A percentile compares a stretch with the other conserved stretches of the same genome.
Conservation (phyloP, 2,113 vertebrate species). For the Saccopteryx leptura region DNA sequence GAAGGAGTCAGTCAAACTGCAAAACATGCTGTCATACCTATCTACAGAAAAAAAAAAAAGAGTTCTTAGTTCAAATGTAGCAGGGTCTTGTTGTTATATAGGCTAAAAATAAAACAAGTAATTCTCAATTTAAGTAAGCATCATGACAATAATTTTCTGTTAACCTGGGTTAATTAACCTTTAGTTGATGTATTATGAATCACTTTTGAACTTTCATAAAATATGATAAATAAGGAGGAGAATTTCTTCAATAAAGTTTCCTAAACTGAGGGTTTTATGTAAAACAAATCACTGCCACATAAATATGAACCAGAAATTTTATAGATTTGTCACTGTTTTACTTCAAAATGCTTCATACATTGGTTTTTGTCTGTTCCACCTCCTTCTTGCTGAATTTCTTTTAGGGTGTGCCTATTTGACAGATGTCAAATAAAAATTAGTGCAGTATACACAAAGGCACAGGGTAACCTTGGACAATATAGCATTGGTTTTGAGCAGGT, state of each 20-base stretch:
- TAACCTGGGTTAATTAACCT: conserved; percentile 63
- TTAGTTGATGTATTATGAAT: conserved; percentile 44
- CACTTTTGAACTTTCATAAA: conserved; percentile 62
- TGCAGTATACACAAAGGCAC: neutral
- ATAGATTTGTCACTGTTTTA: conserved; percentile 15
- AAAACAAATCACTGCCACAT: conserved; percentile 47
- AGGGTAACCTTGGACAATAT: neutral
- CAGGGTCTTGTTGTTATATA: neutral
- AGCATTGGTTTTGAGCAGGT: neutral
- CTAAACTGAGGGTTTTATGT: conserved; percentile 11
- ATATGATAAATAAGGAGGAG: conserved; percentile 49
- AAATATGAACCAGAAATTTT: conserved; percentile 1
- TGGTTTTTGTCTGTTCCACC: neutral
- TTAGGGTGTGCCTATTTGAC: neutral
- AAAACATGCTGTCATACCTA: neutral
- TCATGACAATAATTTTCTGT: conserved; percentile 36
- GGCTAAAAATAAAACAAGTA: conserved; percentile 47
- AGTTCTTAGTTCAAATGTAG: neutral
- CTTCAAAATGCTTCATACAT: conserved; percentile 27
- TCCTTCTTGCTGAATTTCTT: neutral
- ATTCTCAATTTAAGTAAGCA: conserved; percentile 40
- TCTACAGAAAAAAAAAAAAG: neutral
- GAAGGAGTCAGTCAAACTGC: neutral
- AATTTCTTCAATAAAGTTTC: conserved; percentile 54
- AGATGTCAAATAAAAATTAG: neutral